Percentiles rank a stretch among this genome's conserved stretches.
phyloP scores from a whole-genome alignment of 2,113 vertebrate species.

The Syrmaticus mikado region DNA sequence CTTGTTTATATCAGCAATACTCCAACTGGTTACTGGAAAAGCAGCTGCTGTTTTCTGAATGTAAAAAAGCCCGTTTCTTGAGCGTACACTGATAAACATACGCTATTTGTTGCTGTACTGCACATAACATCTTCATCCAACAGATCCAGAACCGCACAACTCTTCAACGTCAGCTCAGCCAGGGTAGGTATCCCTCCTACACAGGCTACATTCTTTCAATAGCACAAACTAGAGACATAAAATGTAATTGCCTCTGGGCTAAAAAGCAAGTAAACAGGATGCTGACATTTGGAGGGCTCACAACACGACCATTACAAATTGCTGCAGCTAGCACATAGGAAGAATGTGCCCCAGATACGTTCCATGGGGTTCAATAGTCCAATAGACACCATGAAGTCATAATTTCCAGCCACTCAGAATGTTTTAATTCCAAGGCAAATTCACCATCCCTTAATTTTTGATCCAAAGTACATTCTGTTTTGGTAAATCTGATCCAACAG shows the following conservation, averaged over 20 bases:
- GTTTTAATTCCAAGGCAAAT: background rate
- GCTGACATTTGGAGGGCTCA: constrained; percentile 17
- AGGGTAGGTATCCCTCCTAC: background rate
- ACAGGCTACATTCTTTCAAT: background rate
- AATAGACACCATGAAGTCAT: background rate
- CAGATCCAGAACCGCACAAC: background rate
- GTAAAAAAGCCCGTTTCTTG: background rate
- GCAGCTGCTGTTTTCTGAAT: background rate
- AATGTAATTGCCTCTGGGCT: background rate
- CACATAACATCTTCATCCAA: background rate
- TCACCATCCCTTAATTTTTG: background rate
- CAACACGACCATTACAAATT: background rate
- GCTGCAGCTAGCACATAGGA: background rate
- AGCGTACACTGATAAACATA: background rate
- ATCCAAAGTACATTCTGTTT: constrained; percentile 26
- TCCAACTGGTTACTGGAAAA: background rate
- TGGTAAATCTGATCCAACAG: background rate
- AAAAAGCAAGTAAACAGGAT: constrained; percentile 33
- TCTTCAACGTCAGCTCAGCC: background rate
- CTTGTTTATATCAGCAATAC: background rate
- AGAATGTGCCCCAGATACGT: background rate
- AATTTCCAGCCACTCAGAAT: constrained; percentile 6
- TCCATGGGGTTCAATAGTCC: background rate
- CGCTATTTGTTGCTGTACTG: background rate
- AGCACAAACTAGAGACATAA: background rate